A percentile compares a stretch with the other conserved stretches of the same genome.
phyloP scores from a whole-genome alignment of 1,140 invertebrate species.

The Ceratina calcarata region DNA sequence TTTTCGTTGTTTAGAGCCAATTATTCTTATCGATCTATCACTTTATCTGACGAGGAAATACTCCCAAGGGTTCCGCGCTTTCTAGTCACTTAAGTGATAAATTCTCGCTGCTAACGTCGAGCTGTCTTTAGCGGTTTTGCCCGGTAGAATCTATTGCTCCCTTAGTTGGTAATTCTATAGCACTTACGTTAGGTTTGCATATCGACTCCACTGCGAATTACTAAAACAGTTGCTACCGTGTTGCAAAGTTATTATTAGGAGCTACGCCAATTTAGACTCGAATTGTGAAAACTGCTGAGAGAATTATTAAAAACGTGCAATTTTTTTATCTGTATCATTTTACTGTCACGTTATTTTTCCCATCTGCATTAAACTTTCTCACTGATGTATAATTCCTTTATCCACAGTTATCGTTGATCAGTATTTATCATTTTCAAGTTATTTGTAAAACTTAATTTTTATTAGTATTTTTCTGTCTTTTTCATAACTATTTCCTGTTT shows the following conservation, averaged over 20 bases:
- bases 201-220: conserved; percentile 22
- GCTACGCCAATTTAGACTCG: too few relatives aligned
- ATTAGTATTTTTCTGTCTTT: too few relatives aligned
- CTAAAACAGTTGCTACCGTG: neutral
- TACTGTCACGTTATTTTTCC: too few relatives aligned
- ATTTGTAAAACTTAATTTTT: too few relatives aligned
- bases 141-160: conserved; percentile 64
- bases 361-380: too few relatives aligned
- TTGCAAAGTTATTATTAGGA: neutral
- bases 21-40: conserved; percentile 35
- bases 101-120: conserved; percentile 64
- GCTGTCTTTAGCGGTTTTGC: conserved; percentile 72
- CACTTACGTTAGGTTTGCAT: conserved; percentile 45
- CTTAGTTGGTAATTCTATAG: conserved; percentile 49
- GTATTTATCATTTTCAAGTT: too few relatives aligned
- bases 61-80: conserved; percentile 19
- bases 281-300: too few relatives aligned
- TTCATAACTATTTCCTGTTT: neutral
- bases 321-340: too few relatives aligned
- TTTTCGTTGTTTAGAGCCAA: conserved; percentile 6
- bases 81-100: conserved; percentile 66
- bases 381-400: too few relatives aligned
- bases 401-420: too few relatives aligned
- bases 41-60: conserved; percentile 40
- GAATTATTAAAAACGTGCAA: too few relatives aligned